A percentile compares a stretch with the other conserved stretches of the same genome.
These are phyloP conservation scores for Trissoscelio sp. DNA, from an alignment of 2,888 invertebrate genomes.

Conservation along the genomic window DNA sequence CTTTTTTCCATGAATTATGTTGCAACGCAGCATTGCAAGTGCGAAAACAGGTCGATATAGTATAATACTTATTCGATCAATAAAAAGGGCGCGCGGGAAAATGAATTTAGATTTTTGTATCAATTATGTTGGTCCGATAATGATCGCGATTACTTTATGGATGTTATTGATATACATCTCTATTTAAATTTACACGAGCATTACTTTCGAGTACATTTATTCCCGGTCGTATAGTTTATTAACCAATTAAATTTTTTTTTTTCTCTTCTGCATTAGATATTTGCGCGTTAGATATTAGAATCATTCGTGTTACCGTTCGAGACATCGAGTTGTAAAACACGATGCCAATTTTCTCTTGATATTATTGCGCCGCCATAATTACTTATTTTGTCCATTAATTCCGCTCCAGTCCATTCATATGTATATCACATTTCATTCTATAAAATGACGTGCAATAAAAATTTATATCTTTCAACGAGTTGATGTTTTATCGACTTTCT, in stretches of 20 bases:
- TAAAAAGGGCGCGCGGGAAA: background rate
- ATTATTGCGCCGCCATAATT: constrained; percentile 45
- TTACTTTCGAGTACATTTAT: constrained; percentile 29
- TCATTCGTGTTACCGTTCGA: constrained; percentile 2
- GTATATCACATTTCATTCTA: constrained; percentile 48
- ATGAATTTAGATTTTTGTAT: background rate
- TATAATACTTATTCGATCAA: background rate
- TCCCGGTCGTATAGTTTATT: constrained; percentile 36
- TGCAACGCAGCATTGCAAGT: constrained; percentile 21
- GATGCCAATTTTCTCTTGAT: constrained; percentile 35
- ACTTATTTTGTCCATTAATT: constrained; percentile 48
- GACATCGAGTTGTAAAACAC: constrained; percentile 29
- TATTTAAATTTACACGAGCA: constrained; percentile 13
- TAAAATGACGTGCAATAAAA: constrained; percentile 44
- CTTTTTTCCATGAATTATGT: constrained; percentile 13
- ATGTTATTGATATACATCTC: constrained; percentile 18
- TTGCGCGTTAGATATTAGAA: background rate
- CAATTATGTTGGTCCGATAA: background rate
- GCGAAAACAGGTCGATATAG: constrained; percentile 28
- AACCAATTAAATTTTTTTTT: constrained; percentile 51
- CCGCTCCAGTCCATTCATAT: constrained; percentile 39
- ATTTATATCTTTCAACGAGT: constrained; percentile 23
- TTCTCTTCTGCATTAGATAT: background rate
- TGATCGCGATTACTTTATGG: constrained; percentile 11
- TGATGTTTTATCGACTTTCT: constrained; percentile 51